These are phyloP conservation scores for Trididemnum nubilum DNA, from an alignment of 23 tunicate genomes.

Conservation along the genomic window DNA sequence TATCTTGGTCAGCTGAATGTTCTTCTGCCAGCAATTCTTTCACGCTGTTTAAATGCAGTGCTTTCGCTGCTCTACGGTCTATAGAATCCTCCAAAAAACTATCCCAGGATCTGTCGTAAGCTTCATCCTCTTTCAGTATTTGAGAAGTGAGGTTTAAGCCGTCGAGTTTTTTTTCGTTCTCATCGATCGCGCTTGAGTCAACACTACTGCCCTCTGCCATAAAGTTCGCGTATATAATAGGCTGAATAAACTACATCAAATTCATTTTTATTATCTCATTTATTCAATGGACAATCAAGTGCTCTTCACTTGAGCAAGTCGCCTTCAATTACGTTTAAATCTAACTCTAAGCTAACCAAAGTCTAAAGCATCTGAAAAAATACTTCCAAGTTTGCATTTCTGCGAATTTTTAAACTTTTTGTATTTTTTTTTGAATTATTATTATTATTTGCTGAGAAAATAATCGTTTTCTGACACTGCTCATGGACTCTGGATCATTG, in stretches of 20 bases:
- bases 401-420: no score
- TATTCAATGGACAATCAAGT: not conserved
- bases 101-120: constrained; percentile 6
- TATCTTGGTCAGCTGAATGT: no score
- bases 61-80: constrained; percentile 44
- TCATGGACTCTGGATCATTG: no score
- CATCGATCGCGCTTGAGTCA: not conserved
- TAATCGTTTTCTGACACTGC: no score
- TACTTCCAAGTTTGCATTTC: no score
- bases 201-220: constrained; percentile 63
- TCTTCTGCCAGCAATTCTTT: constrained; percentile 28
- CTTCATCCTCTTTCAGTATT: constrained; percentile 40
- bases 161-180: not conserved
- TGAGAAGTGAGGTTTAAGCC: constrained; percentile 54
- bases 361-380: not conserved
- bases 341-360: not conserved
- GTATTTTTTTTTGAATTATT: no score
- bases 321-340: not conserved
- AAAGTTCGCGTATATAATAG: constrained; percentile 2
- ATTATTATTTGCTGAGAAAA: no score
- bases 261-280: not conserved
- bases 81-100: constrained; percentile 50
- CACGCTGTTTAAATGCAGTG: constrained; percentile 38
- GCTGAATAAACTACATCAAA: not conserved
- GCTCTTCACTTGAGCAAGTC: constrained; percentile 6